These are phyloP conservation scores for Axinella damicornis DNA, from an alignment of 37 sponge, comb jelly and placozoan genomes.

Conservation along the genomic window DNA sequence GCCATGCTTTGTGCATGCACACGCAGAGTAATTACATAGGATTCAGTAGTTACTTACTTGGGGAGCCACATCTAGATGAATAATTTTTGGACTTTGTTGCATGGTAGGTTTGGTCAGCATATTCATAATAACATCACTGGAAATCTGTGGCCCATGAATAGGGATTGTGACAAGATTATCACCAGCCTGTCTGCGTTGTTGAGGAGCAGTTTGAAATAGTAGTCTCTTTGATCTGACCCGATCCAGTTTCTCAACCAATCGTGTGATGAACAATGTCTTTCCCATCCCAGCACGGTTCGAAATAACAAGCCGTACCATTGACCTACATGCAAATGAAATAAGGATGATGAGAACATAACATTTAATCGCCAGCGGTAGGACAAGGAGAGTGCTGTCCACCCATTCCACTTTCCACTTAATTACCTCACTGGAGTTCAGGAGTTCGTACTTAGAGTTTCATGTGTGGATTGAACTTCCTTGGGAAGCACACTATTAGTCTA, in stretches of 20 bases:
- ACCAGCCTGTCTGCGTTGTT: neutral
- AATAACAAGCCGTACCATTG: conserved; percentile 60
- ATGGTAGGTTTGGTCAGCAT: neutral
- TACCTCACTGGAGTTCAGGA: too few relatives aligned
- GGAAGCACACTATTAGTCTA: too few relatives aligned
- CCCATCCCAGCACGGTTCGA: conserved; percentile 76
- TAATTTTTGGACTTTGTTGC: neutral
- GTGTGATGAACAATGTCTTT: conserved; percentile 60
- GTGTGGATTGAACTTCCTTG: too few relatives aligned
- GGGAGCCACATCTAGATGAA: too few relatives aligned
- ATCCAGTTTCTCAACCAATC: conserved; percentile 6
- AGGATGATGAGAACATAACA: neutral
- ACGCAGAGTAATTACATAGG: neutral
- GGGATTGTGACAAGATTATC: conserved; percentile 15
- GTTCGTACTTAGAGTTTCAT: too few relatives aligned
- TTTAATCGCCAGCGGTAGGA: too few relatives aligned
- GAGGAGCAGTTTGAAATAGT: too few relatives aligned
- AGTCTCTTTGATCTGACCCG: neutral
- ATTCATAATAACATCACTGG: conserved; percentile 35
- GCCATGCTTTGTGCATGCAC: too few relatives aligned
- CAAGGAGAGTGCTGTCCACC: too few relatives aligned
- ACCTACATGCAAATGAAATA: conserved; percentile 33
- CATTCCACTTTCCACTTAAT: too few relatives aligned
- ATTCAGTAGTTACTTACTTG: too few relatives aligned
- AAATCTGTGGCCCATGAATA: conserved; percentile 60